Conservation (phyloP, 2,113 vertebrate species). For the Pomatostomus ruficeps region DNA sequence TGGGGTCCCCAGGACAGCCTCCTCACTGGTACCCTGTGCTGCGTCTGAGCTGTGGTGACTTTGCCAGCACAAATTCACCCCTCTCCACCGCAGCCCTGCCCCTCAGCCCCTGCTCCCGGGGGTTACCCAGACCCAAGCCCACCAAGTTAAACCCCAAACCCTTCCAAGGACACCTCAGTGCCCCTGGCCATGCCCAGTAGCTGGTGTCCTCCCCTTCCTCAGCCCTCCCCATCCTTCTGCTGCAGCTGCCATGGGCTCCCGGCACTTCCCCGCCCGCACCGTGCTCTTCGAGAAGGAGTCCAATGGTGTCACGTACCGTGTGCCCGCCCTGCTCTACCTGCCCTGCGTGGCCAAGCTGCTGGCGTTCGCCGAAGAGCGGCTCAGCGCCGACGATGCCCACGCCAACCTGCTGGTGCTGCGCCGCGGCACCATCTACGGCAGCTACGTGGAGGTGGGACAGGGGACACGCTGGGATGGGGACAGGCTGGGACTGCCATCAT, state of each 20-base stretch:
- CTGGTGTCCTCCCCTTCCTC: accelerated
- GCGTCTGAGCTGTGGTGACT: neutral
- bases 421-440: conserved; percentile 78
- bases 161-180: neutral
- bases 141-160: neutral
- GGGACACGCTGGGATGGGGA: too few species aligned
- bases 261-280: conserved; percentile 77
- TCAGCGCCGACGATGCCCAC: conserved; percentile 82
- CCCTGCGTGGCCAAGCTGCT: conserved; percentile 75
- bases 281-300: conserved; percentile 86
- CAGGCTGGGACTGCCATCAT: accelerated
- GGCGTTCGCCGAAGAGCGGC: conserved; percentile 90
- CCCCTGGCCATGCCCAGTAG: neutral
- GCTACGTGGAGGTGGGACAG: conserved; percentile 81
- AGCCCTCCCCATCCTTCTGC: neutral
- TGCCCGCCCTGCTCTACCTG: conserved; percentile 86
- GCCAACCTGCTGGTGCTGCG: conserved; percentile 89
- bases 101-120: accelerated
- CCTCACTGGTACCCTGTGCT: accelerated
- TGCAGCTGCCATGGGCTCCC: conserved; percentile 73
- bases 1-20: neutral
- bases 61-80: accelerated
- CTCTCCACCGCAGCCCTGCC: neutral
- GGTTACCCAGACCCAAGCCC: neutral
- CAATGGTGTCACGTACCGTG: conserved; percentile 85